These are phyloP conservation scores for Eutrigla gurnardus DNA, from an alignment of 2,797 vertebrate species.

Conservation along the genomic window DNA sequence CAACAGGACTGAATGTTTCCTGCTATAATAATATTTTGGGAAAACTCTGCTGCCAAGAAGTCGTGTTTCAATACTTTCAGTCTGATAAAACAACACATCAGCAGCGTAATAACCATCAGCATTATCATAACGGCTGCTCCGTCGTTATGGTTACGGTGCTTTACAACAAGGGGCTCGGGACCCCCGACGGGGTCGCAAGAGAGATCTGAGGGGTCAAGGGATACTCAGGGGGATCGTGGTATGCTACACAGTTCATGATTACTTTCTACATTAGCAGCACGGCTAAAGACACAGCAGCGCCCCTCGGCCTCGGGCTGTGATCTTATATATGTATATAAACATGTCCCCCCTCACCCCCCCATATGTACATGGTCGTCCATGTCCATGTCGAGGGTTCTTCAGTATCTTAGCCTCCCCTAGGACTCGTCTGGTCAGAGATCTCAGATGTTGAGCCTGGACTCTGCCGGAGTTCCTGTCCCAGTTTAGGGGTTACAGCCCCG, in stretches of 20 bases:
- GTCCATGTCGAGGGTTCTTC: no score
- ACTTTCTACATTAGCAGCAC: neutral
- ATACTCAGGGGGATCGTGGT: neutral
- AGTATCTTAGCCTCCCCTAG: no score
- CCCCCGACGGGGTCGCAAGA: neutral
- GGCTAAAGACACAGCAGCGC: neutral
- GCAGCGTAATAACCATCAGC: neutral
- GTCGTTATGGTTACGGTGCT: neutral
- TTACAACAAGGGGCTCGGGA: neutral
- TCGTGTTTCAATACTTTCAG: neutral
- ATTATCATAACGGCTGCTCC: neutral
- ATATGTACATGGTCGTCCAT: no score
- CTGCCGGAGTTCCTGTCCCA: no score
- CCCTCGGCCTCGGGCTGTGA: no score
- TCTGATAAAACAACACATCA: constrained; percentile 30
- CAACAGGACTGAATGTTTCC: constrained; percentile 48
- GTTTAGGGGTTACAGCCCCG: no score
- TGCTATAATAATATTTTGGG: constrained; percentile 46
- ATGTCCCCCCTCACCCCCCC: no score
- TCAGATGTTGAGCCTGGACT: no score
- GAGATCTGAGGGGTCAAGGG: neutral
- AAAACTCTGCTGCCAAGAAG: constrained; percentile 38
- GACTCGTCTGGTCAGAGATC: no score
- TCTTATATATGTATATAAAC: no score
- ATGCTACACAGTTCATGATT: neutral